Evolutionary conservation across 2,888 invertebrate genomes (phyloP), one percentile per base, ranked within the genome.

Genomic region (Lissocephala sabroskyi): DNA sequence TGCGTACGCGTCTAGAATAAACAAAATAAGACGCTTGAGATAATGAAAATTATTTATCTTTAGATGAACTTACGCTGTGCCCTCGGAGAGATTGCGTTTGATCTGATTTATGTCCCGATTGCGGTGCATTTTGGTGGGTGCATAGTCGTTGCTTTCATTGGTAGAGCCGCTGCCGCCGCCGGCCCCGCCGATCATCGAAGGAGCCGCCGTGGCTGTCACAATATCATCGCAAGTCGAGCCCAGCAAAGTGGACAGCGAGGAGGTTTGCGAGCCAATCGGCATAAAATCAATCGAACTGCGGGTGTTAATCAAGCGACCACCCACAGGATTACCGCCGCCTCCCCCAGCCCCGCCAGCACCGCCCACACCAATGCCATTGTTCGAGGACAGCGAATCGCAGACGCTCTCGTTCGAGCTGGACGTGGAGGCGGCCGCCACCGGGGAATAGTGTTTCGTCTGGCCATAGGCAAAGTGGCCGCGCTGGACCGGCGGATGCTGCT

Each of bases 351-450:
- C 85, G 39, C 81, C 87, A 65, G 56, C 64, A n/a, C 55, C 62
- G 32, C 82, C 84, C 37, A 82, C 87, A 66, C 59, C 60, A 5
- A 64, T 57, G 76, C 89, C 86, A 79, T 89, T 86, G 66, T 86
- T 85, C 23, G 90, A 90, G 66, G 87, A 86, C 16, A 90, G 88
- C 68, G 87, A 86, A 49, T 91, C 91, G 58, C 91, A 91, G 40
- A 94, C 91, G 1, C 95, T 95, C 86, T 95, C 95, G 68, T 91
- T 92, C 14, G 94, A 94, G 86, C 94, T 94, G 84, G 94, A 92
- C 13, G 91, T 92, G 53, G 87, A 88, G 16, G 81, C 81, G 19
- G 84, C 82, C 41, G 82, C 80, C 19, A 79, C 74, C 9, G 84
- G 75, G 0, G 81, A 74, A 59, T 83, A 84, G 14, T 83, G 83